A percentile compares a stretch with the other conserved stretches of the same genome.
phyloP scores from a whole-genome alignment of 2,113 vertebrate genomes.

The human region GRCh38 chr21:27258501-27259000 shows the following conservation, averaged over 20 bases:
- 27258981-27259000: not conserved
- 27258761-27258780: conserved; percentile 21
- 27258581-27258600: not conserved
- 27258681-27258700: not conserved
- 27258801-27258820: not conserved
- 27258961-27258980: not conserved
- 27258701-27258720: not conserved
- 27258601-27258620: conserved; percentile 14
- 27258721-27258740: not conserved
- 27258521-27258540: conserved; percentile 9
- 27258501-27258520: conserved; percentile 1
- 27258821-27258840: conserved; percentile 26
- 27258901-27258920: not conserved
- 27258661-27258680: not conserved
- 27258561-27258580: conserved; percentile 33
- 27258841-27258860: not conserved
- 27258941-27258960: not conserved
- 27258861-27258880: not conserved
- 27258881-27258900: conserved; percentile 57
- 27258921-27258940: conserved; percentile 35
- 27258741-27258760: not conserved
- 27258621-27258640: conserved; percentile 11
- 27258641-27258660: not conserved
- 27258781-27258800: conserved; percentile 1
- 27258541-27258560: conserved; percentile 43